These are phyloP conservation scores for Tenthredo scrophulariae DNA, from an alignment of 2,888 invertebrate genomes.

Conservation along the genomic window DNA sequence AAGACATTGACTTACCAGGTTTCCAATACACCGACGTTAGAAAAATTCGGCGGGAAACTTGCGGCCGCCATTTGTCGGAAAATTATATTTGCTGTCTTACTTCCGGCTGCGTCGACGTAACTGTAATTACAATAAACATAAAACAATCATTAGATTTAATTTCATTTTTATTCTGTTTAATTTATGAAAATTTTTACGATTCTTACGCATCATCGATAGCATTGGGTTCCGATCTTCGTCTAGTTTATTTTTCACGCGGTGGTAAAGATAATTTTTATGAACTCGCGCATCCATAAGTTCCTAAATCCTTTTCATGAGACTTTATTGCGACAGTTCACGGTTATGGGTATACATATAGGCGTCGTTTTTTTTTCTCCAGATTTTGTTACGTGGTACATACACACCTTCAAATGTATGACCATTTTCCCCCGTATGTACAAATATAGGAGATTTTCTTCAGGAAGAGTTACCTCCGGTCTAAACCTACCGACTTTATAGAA, in stretches of 20 bases:
- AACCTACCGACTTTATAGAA: conserved; percentile 2
- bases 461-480: neutral
- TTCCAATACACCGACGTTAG: conserved; percentile 75
- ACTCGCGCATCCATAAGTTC: neutral
- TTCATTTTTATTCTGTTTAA: neutral
- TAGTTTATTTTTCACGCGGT: neutral
- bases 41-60: conserved; percentile 75
- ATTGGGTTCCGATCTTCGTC: neutral
- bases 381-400: neutral
- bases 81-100: conserved; percentile 66
- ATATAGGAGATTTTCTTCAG: neutral
- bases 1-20: conserved; percentile 73
- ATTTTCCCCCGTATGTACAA: neutral
- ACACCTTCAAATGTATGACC: neutral
- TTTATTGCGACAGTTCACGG: neutral
- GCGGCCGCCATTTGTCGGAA: conserved; percentile 75
- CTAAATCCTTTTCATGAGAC: neutral
- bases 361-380: neutral
- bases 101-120: conserved; percentile 63
- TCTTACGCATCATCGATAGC: neutral
- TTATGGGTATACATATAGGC: neutral
- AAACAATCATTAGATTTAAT: neutral
- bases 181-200: neutral
- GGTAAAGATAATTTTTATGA: neutral
- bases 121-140: conserved; percentile 62